Conservation (phyloP, 2,797 vertebrate genomes). For the Tinamus major region DNA sequence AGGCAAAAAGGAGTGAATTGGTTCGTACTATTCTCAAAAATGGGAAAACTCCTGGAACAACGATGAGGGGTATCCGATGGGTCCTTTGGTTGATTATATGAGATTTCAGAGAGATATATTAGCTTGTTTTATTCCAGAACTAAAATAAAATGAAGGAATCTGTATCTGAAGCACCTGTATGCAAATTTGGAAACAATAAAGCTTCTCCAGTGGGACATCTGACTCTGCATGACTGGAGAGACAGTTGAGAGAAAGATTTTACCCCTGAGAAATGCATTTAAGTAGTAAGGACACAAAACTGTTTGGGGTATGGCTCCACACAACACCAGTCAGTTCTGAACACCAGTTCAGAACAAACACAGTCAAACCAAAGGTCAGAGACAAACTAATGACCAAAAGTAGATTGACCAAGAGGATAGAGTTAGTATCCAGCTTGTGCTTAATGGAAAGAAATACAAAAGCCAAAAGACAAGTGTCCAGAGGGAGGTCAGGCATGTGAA, state of each 20-base stretch:
- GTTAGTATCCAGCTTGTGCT: not conserved
- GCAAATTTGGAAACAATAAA: not conserved
- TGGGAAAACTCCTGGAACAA: not conserved
- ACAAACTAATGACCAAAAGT: not conserved
- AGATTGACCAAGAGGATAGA: not conserved
- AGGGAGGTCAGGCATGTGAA: not conserved
- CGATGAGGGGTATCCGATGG: accelerated
- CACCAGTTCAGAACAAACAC: not conserved
- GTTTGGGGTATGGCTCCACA: not conserved
- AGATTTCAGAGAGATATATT: not conserved
- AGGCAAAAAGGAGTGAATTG: not conserved
- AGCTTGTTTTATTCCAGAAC: not conserved
- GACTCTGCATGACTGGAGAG: not conserved
- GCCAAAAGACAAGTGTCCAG: not conserved
- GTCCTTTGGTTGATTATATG: not conserved
- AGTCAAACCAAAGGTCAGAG: not conserved
- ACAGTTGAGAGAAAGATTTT: constrained; percentile 13
- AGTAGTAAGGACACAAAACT: constrained; percentile 3
- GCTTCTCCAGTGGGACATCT: not conserved
- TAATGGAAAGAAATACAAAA: not conserved
- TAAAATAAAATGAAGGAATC: not conserved
- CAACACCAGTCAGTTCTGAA: constrained; percentile 6
- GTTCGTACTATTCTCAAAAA: not conserved
- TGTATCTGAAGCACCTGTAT: not conserved
- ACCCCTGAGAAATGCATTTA: not conserved